Evolutionary conservation across 2,888 invertebrate genomes (phyloP).

Genomic region (Athalia rosae): DNA sequence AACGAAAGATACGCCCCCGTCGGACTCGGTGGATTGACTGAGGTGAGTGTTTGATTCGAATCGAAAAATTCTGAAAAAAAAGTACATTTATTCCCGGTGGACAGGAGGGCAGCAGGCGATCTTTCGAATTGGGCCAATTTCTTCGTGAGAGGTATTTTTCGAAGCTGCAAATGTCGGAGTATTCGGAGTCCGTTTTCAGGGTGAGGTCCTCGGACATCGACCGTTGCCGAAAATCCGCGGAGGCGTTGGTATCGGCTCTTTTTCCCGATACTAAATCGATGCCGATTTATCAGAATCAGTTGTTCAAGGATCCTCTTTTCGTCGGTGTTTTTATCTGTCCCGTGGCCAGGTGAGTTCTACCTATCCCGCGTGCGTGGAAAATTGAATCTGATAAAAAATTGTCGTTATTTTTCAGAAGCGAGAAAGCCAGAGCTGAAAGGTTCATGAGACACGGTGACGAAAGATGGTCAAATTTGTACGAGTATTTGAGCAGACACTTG

Average conservation of each 20-base stretch:
- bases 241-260: conserved; percentile 48
- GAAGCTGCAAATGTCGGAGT: conserved; percentile 41
- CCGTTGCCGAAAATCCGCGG: conserved; percentile 41
- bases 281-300: conserved; percentile 4
- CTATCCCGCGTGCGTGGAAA: not conserved
- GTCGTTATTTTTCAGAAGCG: not conserved
- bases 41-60: not conserved
- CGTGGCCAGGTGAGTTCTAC: not conserved
- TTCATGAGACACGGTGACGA: not conserved
- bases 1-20: conserved; percentile 47
- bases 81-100: conserved; percentile 2
- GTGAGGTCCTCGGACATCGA: conserved; percentile 44
- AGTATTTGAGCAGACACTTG: conserved; percentile 10
- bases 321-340: conserved; percentile 13
- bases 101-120: conserved; percentile 48
- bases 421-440: conserved; percentile 19
- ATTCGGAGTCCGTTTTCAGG: conserved; percentile 36
- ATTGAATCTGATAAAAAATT: not conserved
- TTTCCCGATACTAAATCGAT: conserved; percentile 45
- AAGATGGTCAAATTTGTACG: not conserved
- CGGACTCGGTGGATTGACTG: conserved; percentile 47
- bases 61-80: not conserved
- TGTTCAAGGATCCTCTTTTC: conserved; percentile 7
- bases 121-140: conserved; percentile 46
- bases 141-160: conserved; percentile 47